These are phyloP conservation scores for Somateria mollissima DNA, from an alignment of 2,797 vertebrate species.

Conservation along the genomic window DNA sequence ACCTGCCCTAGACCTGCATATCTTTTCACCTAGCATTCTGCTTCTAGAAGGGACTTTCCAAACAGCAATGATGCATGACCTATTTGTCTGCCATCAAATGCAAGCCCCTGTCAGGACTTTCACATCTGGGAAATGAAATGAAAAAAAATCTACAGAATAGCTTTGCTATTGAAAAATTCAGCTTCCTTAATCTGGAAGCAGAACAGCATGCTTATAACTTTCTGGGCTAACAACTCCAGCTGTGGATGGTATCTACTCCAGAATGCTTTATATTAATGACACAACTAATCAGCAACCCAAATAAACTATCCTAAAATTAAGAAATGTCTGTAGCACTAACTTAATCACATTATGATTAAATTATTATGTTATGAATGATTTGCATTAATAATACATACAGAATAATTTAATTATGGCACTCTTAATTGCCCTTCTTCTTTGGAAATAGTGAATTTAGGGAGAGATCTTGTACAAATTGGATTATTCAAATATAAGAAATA, in stretches of 20 bases:
- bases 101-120: not conserved
- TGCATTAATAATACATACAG: not conserved
- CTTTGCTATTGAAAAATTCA: not conserved
- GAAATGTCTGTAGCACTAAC: not conserved
- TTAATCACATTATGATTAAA: not conserved
- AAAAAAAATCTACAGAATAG: not conserved
- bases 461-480: not conserved
- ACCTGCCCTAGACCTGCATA: not conserved
- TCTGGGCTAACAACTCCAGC: not conserved
- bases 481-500: not conserved
- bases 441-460: not conserved
- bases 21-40: not conserved
- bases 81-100: not conserved
- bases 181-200: not conserved
- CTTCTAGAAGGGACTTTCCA: not conserved
- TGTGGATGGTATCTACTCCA: not conserved
- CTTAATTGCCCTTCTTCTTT: not conserved
- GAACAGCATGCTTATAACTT: not conserved
- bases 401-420: not conserved
- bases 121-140: not conserved
- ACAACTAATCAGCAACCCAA: not conserved
- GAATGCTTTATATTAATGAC: not conserved
- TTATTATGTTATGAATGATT: not conserved
- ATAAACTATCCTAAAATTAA: not conserved
- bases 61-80: not conserved